Conservation (phyloP, 2,113 vertebrate species). For the Syngnathoides biaculeatus region DNA sequence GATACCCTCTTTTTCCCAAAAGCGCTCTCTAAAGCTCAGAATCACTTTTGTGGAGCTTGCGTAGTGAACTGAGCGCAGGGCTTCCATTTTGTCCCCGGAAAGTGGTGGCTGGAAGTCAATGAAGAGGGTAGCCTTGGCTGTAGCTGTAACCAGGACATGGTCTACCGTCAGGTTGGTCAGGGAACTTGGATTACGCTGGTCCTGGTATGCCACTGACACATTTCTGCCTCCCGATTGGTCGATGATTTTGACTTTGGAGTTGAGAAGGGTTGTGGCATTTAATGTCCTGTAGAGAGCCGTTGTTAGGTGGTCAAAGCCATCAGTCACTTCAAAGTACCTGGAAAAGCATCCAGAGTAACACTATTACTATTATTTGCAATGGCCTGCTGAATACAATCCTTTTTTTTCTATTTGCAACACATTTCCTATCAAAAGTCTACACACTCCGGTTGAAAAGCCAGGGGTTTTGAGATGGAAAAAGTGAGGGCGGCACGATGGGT, state of each 20-base stretch:
- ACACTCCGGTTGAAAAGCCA: too few relatives aligned
- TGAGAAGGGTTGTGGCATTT: conserved; percentile 64
- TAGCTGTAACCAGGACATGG: conserved; percentile 71
- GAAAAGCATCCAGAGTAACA: conserved; percentile 11
- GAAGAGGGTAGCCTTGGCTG: conserved; percentile 75
- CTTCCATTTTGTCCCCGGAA: conserved; percentile 68
- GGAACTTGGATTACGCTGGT: conserved; percentile 28
- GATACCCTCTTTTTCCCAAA: conserved; percentile 81
- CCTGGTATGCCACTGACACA: conserved; percentile 62
- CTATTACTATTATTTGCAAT: neutral
- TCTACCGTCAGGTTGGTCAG: conserved; percentile 57
- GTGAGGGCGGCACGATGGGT: too few relatives aligned
- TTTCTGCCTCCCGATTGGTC: conserved; percentile 48
- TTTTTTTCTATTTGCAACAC: neutral
- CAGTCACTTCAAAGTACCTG: conserved; percentile 73
- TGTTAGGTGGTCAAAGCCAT: conserved; percentile 68
- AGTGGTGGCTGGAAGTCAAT: conserved; percentile 74
- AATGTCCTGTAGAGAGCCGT: conserved; percentile 51
- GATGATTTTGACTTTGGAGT: conserved; percentile 65
- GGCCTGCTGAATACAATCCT: neutral
- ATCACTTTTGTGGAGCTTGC: conserved; percentile 72
- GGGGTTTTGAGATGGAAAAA: too few relatives aligned
- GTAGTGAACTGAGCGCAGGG: conserved; percentile 77
- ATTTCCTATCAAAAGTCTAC: neutral
- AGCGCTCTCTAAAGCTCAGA: conserved; percentile 73